phyloP scores from a whole-genome alignment of 1,140 invertebrate species.

The Aethina tumida region DNA sequence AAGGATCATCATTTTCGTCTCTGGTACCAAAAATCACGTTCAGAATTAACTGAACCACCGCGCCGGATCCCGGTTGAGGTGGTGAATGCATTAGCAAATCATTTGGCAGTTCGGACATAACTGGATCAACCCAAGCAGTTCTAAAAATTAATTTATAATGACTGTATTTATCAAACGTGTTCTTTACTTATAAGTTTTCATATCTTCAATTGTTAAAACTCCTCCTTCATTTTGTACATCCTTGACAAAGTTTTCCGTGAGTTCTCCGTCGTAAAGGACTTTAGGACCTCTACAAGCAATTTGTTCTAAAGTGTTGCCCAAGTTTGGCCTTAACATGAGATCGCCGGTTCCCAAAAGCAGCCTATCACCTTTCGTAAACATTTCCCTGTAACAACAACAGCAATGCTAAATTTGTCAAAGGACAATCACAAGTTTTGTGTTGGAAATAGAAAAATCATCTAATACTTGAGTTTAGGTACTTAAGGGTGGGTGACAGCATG shows the following conservation, averaged over 20 bases:
- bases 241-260: conserved; percentile 50
- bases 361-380: conserved; percentile 51
- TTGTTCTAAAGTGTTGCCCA: conserved; percentile 62
- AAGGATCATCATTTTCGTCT: neutral
- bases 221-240: conserved; percentile 61
- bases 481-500: conserved; percentile 2
- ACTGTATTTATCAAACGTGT: no score
- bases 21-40: conserved; percentile 3
- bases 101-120: neutral
- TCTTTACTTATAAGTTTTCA: conserved; percentile 52
- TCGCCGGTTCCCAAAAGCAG: conserved; percentile 57
- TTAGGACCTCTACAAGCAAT: conserved; percentile 54
- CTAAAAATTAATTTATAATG: no score
- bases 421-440: no score
- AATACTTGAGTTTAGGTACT: conserved; percentile 1
- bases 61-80: conserved; percentile 2
- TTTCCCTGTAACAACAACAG: conserved; percentile 38
- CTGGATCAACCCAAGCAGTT: neutral
- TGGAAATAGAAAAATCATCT: neutral
- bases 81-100: neutral
- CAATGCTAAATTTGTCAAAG: neutral
- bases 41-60: conserved; percentile 1
- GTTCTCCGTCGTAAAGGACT: conserved; percentile 51
- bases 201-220: conserved; percentile 58
- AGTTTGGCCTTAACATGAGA: conserved; percentile 49